Evolutionary conservation across 2,888 invertebrate species (phyloP).

Genomic region (Pseudeuparius sepicola): DNA sequence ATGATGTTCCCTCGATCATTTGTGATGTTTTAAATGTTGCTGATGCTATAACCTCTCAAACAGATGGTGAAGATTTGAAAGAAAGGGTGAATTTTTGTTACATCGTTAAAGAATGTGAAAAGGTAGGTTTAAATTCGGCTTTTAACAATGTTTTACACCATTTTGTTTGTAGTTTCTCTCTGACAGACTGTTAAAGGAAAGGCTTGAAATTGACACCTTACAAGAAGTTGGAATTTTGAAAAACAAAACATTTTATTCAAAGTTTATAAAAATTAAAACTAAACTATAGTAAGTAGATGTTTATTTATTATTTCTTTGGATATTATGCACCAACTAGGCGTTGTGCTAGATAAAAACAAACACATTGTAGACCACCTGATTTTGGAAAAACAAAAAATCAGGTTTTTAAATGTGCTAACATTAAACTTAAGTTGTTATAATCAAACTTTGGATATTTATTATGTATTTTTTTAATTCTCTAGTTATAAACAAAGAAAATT

Average conservation of each 20-base stretch:
- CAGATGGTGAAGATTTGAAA: constrained; percentile 50
- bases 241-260: constrained; percentile 83
- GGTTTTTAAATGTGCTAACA: constrained; percentile 11
- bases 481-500: constrained; percentile 99
- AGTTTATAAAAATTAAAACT: constrained; percentile 96
- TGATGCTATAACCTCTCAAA: constrained; percentile 67
- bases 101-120: constrained; percentile 70
- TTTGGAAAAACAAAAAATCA: constrained; percentile 8
- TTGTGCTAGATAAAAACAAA: constrained; percentile 14
- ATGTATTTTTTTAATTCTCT: constrained; percentile 33
- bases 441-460: too few species aligned
- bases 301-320: constrained; percentile 8
- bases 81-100: constrained; percentile 68
- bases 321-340: neutral
- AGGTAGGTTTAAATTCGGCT: constrained; percentile 39
- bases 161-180: constrained; percentile 50
- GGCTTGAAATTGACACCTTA: constrained; percentile 86
- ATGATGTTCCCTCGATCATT: constrained; percentile 71
- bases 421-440: neutral
- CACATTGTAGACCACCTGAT: constrained; percentile 13
- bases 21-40: constrained; percentile 77
- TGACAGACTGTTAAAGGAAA: constrained; percentile 81
- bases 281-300: constrained; percentile 82
- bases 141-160: constrained; percentile 5
- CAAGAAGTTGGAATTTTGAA: constrained; percentile 86